Conservation (phyloP, 2,888 invertebrate species). For the Thecophora atra region DNA sequence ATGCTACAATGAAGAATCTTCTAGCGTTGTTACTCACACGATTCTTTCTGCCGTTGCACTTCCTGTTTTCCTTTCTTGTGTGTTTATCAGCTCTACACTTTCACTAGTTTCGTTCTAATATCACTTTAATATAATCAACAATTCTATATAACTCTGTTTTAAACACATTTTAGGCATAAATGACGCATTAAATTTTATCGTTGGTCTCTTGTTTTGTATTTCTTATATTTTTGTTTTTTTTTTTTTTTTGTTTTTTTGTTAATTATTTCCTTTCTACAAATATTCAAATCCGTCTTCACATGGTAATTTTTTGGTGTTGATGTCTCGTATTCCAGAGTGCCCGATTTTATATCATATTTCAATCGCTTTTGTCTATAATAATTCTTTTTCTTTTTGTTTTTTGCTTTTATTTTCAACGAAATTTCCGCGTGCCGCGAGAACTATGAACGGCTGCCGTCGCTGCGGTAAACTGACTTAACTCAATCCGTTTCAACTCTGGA, state of each 20-base stretch:
- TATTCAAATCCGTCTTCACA: not conserved
- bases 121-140: too few species aligned
- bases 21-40: too few species aligned
- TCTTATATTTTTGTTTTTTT: too few species aligned
- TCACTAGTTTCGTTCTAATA: too few species aligned
- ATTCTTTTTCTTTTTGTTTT: not conserved
- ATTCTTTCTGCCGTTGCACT: not conserved
- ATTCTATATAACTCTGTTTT: too few species aligned
- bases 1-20: too few species aligned
- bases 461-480: conserved; percentile 31
- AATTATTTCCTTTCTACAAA: not conserved
- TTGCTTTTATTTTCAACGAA: not conserved
- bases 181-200: too few species aligned
- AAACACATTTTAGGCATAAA: too few species aligned
- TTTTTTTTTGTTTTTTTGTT: not conserved
- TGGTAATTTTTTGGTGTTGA: not conserved
- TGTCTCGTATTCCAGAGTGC: conserved; percentile 34
- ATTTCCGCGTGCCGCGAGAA: conserved; percentile 15
- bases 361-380: not conserved
- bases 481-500: conserved; percentile 17
- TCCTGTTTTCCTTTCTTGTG: not conserved
- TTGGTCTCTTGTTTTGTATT: too few species aligned
- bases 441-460: conserved; percentile 10
- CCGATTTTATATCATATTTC: conserved; percentile 7
- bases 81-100: too few species aligned